Evolutionary conservation across 2,888 invertebrate species (phyloP).

Genomic region (Eustalomyia histrio): DNA sequence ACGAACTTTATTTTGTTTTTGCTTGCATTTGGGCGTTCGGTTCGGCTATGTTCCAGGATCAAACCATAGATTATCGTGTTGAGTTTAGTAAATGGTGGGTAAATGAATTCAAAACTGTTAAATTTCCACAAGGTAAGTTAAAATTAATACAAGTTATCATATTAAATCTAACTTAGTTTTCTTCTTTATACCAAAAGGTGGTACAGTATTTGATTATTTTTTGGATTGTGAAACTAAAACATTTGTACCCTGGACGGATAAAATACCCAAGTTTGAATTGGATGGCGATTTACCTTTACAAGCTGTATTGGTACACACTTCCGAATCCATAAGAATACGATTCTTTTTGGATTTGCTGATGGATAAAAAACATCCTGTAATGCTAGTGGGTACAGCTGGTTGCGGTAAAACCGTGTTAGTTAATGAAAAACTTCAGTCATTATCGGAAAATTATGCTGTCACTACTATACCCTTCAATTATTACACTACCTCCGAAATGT

Average conservation of each 20-base stretch:
- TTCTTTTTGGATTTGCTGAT: slow-evolving; percentile 94
- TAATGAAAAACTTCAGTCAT: slow-evolving; percentile 84
- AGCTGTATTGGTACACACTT: slow-evolving; percentile 94
- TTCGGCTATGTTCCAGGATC: slow-evolving; percentile 97
- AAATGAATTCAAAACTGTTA: slow-evolving; percentile 96
- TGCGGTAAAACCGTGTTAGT: slow-evolving; percentile 95
- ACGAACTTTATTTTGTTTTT: slow-evolving; percentile 97
- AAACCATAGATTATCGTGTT: slow-evolving; percentile 86
- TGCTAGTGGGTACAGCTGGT: slow-evolving; percentile 96
- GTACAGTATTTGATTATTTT: slow-evolving; percentile 97
- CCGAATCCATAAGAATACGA: slow-evolving; percentile 93
- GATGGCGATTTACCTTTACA: slow-evolving; percentile 95
- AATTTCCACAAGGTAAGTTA: slow-evolving; percentile 85
- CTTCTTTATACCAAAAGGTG: slow-evolving; percentile 80
- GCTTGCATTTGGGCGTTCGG: slow-evolving; percentile 98
- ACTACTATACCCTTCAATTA: slow-evolving; percentile 97
- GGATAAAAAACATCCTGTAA: slow-evolving; percentile 93
- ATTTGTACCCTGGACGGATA: slow-evolving; percentile 93
- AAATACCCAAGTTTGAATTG: slow-evolving; percentile 92
- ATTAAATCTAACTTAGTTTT: not conserved
- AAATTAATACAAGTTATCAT: too few species aligned
- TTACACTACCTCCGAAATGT: slow-evolving; percentile 96
- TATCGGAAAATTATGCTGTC: slow-evolving; percentile 92
- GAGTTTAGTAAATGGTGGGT: slow-evolving; percentile 99
- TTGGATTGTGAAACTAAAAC: slow-evolving; percentile 94